Base-by-base conservation (phyloP, 2,113 vertebrate genomes). In the Bubo scandiacus region DNA sequence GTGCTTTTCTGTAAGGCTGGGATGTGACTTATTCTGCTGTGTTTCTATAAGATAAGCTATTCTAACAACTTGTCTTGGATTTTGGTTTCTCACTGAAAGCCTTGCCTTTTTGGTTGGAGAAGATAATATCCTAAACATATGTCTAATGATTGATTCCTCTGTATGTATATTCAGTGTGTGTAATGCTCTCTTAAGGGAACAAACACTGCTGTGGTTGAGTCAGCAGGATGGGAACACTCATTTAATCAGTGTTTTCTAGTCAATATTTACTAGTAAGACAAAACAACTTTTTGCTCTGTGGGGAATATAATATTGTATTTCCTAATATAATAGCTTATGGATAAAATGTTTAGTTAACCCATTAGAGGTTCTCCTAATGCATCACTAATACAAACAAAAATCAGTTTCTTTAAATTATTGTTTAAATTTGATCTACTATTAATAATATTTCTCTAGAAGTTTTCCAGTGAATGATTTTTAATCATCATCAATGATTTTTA, bases 101-200 rank as follows among this genome's bases (percentile, higher is more conserved):
- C 30, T 65, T 16, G 42, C 40, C 38, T 78, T 91, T 78, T 80
- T 3, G 7, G n/a, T n/a, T 84, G 80, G 80, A 93, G 88, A 79
- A 75, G 57, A 81, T 96, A 78, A 97, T 96, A 57, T 79, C 83
- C 88, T 94, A 81, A 96, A 68, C 94, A 94, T 81, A 59, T 88
- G 86, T 94, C 52, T 59, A 9, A 38, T 95, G 92, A 94, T 92
- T 84, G 94, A 96, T 96, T 91, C 52, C 67, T 77, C 80, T 52
- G 58, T 63, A 81, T 3, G 6, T 83, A n/a, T 51, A 38, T 38
- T 57, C 83, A 26, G 54, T 3, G 22, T 8, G 32, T 72, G 68
- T 6, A 86, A 32, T 30, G 21, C 57, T 93, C 86, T 92, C 94
- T 52, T 58, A 52, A 94, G 96, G 88, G 86, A 92, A 11, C 68